phyloP scores from a whole-genome alignment of 2,113 vertebrate species.

The Brachyistius frenatus region DNA sequence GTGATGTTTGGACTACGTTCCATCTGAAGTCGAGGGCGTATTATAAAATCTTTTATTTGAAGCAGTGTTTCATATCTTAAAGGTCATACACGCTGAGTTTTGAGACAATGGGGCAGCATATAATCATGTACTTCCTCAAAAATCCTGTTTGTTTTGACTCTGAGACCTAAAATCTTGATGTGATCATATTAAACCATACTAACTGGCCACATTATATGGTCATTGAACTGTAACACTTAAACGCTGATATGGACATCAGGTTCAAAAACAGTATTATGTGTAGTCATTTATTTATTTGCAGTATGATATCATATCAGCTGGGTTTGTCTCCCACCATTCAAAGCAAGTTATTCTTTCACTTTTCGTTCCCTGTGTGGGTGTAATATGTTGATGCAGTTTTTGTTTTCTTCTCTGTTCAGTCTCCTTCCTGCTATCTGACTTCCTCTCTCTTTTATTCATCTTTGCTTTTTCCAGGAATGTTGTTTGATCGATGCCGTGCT shows the following conservation, averaged over 20 bases:
- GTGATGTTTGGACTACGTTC: neutral
- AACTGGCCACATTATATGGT: too few species aligned
- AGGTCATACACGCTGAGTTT: neutral
- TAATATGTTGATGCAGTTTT: neutral
- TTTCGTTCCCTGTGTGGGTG: neutral
- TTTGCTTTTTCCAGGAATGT: constrained; percentile 82
- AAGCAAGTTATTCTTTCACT: constrained; percentile 21
- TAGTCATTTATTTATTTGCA: neutral
- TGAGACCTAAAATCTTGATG: too few species aligned
- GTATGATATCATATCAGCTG: neutral
- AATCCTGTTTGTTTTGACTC: too few species aligned
- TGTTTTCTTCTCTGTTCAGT: neutral
- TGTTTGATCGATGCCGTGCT: constrained; percentile 88
- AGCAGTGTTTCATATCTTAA: too few species aligned
- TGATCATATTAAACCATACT: too few species aligned
- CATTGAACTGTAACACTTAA: too few species aligned
- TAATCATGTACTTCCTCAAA: too few species aligned
- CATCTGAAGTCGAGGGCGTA: neutral
- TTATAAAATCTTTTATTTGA: too few species aligned
- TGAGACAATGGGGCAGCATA: too few species aligned
- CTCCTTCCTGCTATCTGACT: rapidly evolving
- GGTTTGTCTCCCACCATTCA: constrained; percentile 34
- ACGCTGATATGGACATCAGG: too few species aligned
- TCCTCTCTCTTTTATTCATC: constrained; percentile 7
- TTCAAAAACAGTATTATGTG: too few species aligned